A percentile compares a stretch with the other conserved stretches of the same genome.
Conservation (phyloP, 1,140 invertebrate species). For the Cardiocondyla obscurior region DNA sequence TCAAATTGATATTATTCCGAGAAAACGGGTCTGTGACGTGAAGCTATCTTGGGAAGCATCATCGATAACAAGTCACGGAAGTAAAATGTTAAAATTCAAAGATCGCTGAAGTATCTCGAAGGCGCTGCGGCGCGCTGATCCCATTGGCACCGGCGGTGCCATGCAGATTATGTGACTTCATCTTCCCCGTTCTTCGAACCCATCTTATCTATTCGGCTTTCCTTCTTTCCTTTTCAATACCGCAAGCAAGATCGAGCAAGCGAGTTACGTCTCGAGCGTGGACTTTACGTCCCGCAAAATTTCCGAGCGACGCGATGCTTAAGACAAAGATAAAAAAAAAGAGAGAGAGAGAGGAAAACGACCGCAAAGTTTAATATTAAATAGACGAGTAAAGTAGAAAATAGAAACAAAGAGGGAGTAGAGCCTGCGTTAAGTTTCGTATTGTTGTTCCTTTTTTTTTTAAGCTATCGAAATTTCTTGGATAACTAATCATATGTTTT, state of each 20-base stretch:
- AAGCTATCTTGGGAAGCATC: not conserved
- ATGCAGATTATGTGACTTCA: conserved; percentile 52
- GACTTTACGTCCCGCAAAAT: conserved; percentile 42
- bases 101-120: not conserved
- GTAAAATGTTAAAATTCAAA: conserved; percentile 55
- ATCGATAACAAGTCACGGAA: conserved; percentile 26
- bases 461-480: not conserved
- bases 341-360: not conserved
- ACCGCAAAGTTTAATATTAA: conserved; percentile 27
- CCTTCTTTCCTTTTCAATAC: conserved; percentile 15
- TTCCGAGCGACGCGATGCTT: not conserved
- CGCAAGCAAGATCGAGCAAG: conserved; percentile 28
- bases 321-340: conserved; percentile 26
- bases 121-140: conserved; percentile 15
- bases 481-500: conserved; percentile 20
- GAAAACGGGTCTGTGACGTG: not conserved
- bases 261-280: conserved; percentile 15
- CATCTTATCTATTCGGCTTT: conserved; percentile 12
- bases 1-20: conserved; percentile 41
- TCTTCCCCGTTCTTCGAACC: conserved; percentile 11
- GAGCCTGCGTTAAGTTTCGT: not conserved
- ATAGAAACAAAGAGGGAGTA: not conserved
- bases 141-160: conserved; percentile 12
- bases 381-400: not conserved
- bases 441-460: not conserved